Percentiles rank a stretch among this genome's conserved stretches.
phyloP scores from a whole-genome alignment of 2,797 vertebrate species.

The Cheirogaleus major region DNA sequence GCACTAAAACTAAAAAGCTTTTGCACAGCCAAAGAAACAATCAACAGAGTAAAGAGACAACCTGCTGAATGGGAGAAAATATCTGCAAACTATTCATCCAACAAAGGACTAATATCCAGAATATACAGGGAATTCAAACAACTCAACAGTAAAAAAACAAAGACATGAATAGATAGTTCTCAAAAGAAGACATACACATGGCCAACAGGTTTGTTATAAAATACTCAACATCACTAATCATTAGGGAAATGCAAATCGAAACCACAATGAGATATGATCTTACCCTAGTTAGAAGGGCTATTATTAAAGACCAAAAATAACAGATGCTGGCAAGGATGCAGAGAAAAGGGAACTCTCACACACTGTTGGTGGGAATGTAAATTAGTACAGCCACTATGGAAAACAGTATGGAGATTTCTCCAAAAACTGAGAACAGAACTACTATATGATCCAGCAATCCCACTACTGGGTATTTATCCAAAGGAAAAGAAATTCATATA shows the following conservation, averaged over 20 bases:
- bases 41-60: not conserved
- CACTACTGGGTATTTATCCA: not conserved
- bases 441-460: not conserved
- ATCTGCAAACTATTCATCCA: not conserved
- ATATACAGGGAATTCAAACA: not conserved
- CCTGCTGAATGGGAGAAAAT: not conserved
- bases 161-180: not conserved
- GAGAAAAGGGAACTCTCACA: not conserved
- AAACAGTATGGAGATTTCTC: not conserved
- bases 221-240: not conserved
- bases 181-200: not conserved
- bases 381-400: not conserved
- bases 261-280: not conserved
- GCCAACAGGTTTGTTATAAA: not conserved
- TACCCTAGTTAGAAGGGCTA: not conserved
- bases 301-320: not conserved
- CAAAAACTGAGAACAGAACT: not conserved
- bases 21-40: not conserved
- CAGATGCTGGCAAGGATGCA: not conserved
- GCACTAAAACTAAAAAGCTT: not conserved
- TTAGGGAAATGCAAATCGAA: not conserved
- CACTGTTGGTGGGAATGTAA: not conserved
- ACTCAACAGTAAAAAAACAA: not conserved
- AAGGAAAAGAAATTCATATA: not conserved
- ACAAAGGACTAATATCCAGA: not conserved